A percentile compares a stretch with the other conserved stretches of the same genome.
Evolutionary conservation across 2,888 invertebrate genomes (phyloP).

Genomic region (Scelioninae gen. 1): DNA sequence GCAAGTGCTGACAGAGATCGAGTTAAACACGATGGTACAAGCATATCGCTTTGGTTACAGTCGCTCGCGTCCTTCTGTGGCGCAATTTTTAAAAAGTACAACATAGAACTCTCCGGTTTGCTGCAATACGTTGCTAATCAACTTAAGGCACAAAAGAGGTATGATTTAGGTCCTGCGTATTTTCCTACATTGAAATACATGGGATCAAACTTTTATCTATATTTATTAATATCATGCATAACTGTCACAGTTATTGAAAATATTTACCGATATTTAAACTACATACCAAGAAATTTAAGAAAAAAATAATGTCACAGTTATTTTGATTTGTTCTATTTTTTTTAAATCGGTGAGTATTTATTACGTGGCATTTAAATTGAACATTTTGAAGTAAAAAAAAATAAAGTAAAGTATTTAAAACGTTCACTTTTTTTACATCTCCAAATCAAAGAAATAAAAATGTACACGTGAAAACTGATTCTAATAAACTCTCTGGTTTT

Average conservation of each 20-base stretch:
- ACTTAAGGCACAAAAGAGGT: slow-evolving; percentile 97
- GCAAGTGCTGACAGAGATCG: slow-evolving; percentile 90
- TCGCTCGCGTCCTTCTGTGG: slow-evolving; percentile 98
- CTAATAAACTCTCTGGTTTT: too few relatives aligned
- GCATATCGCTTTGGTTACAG: slow-evolving; percentile 96
- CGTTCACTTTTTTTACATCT: too few relatives aligned
- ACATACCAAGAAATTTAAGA: not conserved
- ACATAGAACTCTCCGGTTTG: slow-evolving; percentile 96
- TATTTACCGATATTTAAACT: not conserved
- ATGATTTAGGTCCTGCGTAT: slow-evolving; percentile 47
- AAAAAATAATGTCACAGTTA: not conserved
- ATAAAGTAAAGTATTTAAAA: too few relatives aligned
- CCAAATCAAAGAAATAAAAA: not conserved
- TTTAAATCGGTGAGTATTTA: not conserved
- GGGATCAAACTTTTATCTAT: not conserved
- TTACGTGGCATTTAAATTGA: not conserved
- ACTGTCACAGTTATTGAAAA: not conserved
- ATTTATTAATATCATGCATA: not conserved
- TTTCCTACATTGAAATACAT: too few relatives aligned
- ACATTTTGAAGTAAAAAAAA: too few relatives aligned
- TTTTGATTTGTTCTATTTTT: not conserved
- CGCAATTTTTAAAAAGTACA: slow-evolving; percentile 98
- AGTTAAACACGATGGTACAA: slow-evolving; percentile 94
- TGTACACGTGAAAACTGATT: too few relatives aligned
- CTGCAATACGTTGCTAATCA: slow-evolving; percentile 99